Conservation (phyloP, 2,888 invertebrate genomes). For the Aphrophora alni region DNA sequence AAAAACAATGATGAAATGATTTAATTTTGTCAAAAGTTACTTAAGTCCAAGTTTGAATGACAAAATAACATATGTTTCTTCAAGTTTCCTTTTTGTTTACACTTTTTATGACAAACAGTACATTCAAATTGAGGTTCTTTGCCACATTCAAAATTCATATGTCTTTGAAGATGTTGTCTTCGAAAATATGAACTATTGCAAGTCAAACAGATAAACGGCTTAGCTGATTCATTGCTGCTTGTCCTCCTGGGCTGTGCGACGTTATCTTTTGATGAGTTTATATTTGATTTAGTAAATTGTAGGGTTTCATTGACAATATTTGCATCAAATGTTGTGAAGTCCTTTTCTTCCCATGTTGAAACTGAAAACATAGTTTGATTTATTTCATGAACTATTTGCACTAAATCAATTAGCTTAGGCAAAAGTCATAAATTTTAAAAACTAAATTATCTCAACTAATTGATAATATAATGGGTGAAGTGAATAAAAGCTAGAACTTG, state of each 20-base stretch:
- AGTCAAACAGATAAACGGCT: neutral
- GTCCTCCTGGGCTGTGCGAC: neutral
- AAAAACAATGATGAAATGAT: too few species aligned
- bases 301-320: neutral
- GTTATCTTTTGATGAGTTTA: neutral
- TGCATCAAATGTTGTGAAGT: neutral
- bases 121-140: conserved; percentile 56
- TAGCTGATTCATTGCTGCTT: neutral
- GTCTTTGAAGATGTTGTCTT: conserved; percentile 38
- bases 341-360: neutral
- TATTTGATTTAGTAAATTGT: neutral
- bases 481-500: too few species aligned
- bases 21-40: neutral
- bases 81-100: conserved; percentile 56
- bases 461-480: too few species aligned
- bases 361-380: neutral
- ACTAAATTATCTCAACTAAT: too few species aligned
- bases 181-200: conserved; percentile 41
- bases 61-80: conserved; percentile 43
- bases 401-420: too few species aligned
- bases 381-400: neutral
- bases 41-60: neutral
- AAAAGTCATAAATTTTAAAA: too few species aligned
- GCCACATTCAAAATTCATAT: conserved; percentile 55
- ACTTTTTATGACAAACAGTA: conserved; percentile 55